These are phyloP conservation scores for Sphaerodactylus townsendi DNA, from an alignment of 2,113 vertebrate genomes.

Conservation along the genomic window DNA sequence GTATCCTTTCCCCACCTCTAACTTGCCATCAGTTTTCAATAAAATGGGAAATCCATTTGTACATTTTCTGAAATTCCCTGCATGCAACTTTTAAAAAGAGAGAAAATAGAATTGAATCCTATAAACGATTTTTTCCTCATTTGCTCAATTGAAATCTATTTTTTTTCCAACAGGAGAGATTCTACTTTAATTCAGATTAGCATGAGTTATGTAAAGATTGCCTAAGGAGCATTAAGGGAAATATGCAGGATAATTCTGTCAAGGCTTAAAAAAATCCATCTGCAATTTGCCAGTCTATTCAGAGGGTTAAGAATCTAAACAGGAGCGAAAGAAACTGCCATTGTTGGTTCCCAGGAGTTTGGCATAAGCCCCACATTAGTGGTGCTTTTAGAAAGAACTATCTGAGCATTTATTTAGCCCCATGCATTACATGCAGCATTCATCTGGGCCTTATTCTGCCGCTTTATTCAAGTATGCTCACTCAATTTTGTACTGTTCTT, in stretches of 20 bases:
- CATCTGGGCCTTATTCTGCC: constrained; percentile 48
- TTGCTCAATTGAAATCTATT: background rate
- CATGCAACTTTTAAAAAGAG: constrained; percentile 10
- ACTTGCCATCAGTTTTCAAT: background rate
- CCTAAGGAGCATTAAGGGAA: constrained; percentile 54
- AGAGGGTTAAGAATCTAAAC: constrained; percentile 38
- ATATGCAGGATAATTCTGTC: constrained; percentile 54
- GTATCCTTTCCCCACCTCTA: too few relatives aligned
- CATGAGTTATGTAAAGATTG: constrained; percentile 41
- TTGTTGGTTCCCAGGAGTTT: constrained; percentile 43
- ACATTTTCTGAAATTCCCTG: background rate
- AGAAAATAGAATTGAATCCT: background rate
- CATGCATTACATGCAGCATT: constrained; percentile 44
- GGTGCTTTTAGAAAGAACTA: background rate
- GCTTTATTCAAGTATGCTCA: constrained; percentile 52
- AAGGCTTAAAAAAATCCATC: constrained; percentile 42
- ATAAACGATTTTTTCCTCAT: background rate
- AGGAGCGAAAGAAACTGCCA: constrained; percentile 25
- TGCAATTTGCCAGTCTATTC: constrained; percentile 44
- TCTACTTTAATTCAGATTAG: constrained; percentile 45
- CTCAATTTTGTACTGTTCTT: background rate
- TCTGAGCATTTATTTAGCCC: background rate
- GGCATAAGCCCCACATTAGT: constrained; percentile 17
- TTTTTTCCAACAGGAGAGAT: constrained; percentile 17
- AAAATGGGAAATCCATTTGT: background rate